Evolutionary conservation across 2,797 vertebrate species (phyloP), one percentile per base, ranked within the genome.

Genomic region (Notolabrus celidotus): DNA sequence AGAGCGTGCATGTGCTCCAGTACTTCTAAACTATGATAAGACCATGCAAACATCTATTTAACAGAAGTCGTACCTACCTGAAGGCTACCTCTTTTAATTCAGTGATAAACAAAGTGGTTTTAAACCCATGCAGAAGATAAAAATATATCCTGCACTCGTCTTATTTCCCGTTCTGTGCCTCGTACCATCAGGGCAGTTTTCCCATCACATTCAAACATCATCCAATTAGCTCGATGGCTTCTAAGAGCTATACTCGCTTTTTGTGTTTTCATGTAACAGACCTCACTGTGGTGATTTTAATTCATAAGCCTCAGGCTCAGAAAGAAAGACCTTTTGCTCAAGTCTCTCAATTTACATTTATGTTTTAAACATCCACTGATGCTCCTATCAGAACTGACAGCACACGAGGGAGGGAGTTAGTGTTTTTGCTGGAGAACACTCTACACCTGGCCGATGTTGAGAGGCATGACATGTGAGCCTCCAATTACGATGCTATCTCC

Each of bases 401-500:
- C 3, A 8, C 5, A 16, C 5, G 7, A 54, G 46, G 38, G 47
- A 49, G 29, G 61, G 51, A 10, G 55, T 77, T 54, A 51, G 29
- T 42, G 33, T 69, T 82, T n/a, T 82, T 60, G 33, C 58, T 71
- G 10, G 43, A 41, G 72, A 79, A 46, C 64, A 49, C 53, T 82
- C 78, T 33, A 19, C 68, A 56, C 46, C 38, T 17, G 9, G 25
- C 10, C 11, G 3, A 34, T 69, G 72, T 61, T 38, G 33, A 47
- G 49, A 33, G 62, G 29, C 73, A 74, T 83, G 71, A 80, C 73
- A 63, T 47, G 67, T 51, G 65, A 68, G 51, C 72, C 58, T 78
- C 50, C 84, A 84, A 87, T 89, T 80, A 85, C 4, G 77, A 86
- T 78, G 71, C 74, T 83, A 85, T 90, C 83, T 77, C 31, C 47